Percentiles rank a stretch among this genome's conserved stretches.
phyloP scores from a whole-genome alignment of 2,888 invertebrate species.

The Acleris laterana region DNA sequence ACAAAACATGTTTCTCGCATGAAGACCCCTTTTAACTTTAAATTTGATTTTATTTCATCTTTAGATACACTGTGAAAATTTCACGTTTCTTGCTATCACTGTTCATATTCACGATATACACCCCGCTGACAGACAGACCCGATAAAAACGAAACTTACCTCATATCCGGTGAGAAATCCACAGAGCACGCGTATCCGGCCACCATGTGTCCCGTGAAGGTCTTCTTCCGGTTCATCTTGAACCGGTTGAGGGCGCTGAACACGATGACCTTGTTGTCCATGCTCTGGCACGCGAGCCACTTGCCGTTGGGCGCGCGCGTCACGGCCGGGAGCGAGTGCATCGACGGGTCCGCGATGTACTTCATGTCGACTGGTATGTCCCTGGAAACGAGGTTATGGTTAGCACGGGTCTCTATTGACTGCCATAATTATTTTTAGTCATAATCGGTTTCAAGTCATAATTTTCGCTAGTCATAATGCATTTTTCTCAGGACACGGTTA shows the following conservation, averaged over 20 bases:
- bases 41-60: no score
- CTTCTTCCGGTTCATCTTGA: constrained; percentile 99
- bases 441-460: no score
- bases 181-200: constrained; percentile 98
- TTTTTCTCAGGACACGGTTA: no score
- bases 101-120: no score
- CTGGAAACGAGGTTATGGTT: constrained; percentile 49
- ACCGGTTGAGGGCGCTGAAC: constrained; percentile 98
- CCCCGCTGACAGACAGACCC: no score
- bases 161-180: constrained; percentile 99
- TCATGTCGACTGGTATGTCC: constrained; percentile 99
- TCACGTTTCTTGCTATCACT: no score
- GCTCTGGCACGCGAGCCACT: constrained; percentile 99
- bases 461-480: no score
- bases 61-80: no score
- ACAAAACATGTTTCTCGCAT: no score
- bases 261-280: constrained; percentile 99
- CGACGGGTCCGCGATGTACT: constrained; percentile 99
- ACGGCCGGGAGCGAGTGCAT: constrained; percentile 99
- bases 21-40: no score
- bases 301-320: constrained; percentile 97
- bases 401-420: no score
- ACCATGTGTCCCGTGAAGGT: constrained; percentile 99
- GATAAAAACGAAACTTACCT: constrained; percentile 81
- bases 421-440: no score